These are phyloP conservation scores for Dasyurus viverrinus DNA, from an alignment of 2,113 vertebrate genomes.

Conservation along the genomic window DNA sequence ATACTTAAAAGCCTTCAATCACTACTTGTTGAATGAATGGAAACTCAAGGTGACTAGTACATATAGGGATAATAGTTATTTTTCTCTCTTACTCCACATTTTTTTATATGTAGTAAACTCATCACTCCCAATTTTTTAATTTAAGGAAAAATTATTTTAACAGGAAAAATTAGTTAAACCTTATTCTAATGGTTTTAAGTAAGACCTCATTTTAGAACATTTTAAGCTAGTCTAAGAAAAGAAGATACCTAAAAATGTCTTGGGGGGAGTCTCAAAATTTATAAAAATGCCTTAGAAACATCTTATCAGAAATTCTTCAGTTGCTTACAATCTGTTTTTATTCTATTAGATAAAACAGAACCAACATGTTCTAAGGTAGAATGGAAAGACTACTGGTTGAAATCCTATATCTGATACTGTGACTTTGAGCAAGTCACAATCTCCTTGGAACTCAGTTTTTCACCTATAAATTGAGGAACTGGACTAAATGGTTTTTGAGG, in stretches of 20 bases:
- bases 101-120: neutral
- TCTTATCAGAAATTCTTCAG: neutral
- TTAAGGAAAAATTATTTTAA: neutral
- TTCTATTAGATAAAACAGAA: neutral
- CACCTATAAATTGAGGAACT: neutral
- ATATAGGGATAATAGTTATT: neutral
- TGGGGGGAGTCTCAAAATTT: neutral
- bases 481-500: neutral
- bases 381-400: neutral
- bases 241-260: neutral
- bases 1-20: neutral
- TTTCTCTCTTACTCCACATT: constrained; percentile 1
- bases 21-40: constrained; percentile 29
- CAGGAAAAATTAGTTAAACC: neutral
- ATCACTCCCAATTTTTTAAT: constrained; percentile 21
- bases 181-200: neutral
- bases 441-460: neutral
- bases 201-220: neutral
- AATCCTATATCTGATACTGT: neutral
- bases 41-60: neutral
- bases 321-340: neutral
- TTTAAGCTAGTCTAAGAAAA: neutral
- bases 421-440: neutral
- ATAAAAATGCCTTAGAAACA: neutral
- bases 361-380: neutral